Conservation (phyloP, 2,888 invertebrate species). For the Andrena fulva region DNA sequence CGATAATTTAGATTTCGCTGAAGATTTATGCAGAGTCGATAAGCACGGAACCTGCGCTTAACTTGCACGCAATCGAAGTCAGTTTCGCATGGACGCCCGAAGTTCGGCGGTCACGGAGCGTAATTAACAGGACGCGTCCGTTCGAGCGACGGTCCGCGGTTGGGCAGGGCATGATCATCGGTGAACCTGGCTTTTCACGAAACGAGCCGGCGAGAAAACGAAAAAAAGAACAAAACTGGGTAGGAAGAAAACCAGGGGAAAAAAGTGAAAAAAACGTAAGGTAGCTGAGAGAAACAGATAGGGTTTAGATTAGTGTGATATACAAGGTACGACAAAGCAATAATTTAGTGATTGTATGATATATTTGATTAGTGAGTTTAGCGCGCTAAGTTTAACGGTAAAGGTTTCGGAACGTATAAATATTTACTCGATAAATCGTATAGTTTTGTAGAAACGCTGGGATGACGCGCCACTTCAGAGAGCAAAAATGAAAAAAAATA, state of each 20-base stretch:
- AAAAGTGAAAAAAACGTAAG: conserved; percentile 33
- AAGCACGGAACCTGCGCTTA: conserved; percentile 31
- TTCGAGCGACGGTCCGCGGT: conserved; percentile 1
- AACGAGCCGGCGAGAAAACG: conserved; percentile 2
- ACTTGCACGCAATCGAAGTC: conserved; percentile 15
- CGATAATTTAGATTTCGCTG: conserved; percentile 54
- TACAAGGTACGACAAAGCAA: conserved; percentile 85
- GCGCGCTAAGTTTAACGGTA: conserved; percentile 80
- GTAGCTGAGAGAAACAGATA: conserved; percentile 69
- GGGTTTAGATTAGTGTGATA: conserved; percentile 84
- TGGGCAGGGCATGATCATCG: conserved; percentile 52
- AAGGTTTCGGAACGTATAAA: conserved; percentile 82
- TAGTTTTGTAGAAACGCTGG: conserved; percentile 83
- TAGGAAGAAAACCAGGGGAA: conserved; percentile 40
- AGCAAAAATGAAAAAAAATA: conserved; percentile 39
- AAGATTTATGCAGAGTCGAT: conserved; percentile 42
- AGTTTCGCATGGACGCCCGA: conserved; percentile 19
- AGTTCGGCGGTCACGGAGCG: background rate
- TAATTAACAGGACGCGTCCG: background rate
- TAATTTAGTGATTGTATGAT: conserved; percentile 85
- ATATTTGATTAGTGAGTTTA: conserved; percentile 82
- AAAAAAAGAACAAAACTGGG: conserved; percentile 50
- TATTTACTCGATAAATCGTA: conserved; percentile 83
- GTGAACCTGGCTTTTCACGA: conserved; percentile 43
- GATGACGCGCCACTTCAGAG: conserved; percentile 75